These are phyloP conservation scores for Peromyscus leucopus DNA, from an alignment of 2,113 vertebrate genomes.

Conservation along the genomic window DNA sequence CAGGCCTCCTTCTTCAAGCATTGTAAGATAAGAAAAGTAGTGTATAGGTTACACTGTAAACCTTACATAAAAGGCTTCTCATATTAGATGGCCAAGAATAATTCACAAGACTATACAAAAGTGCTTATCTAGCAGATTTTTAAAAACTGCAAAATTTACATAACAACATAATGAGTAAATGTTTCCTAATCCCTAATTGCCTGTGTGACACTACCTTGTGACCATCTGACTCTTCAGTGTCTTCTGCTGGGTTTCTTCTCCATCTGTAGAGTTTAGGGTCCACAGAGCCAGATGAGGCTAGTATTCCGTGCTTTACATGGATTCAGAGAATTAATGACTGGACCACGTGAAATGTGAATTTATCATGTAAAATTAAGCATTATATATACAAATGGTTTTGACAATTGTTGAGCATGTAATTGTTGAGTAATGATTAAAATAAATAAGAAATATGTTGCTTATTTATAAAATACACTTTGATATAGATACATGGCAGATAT, in stretches of 20 bases:
- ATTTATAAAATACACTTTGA: constrained; percentile 36
- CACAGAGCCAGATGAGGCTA: not conserved
- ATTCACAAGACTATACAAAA: constrained; percentile 41
- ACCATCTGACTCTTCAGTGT: constrained; percentile 33
- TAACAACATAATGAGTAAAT: constrained; percentile 54
- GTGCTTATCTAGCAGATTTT: constrained; percentile 43
- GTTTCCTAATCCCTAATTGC: constrained; percentile 40
- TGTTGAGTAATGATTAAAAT: constrained; percentile 36
- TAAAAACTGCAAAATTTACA: constrained; percentile 55
- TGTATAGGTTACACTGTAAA: not conserved
- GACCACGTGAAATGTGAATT: constrained; percentile 42
- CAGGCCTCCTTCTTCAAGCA: not conserved
- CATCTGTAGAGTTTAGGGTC: not conserved
- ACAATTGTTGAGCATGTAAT: not conserved
- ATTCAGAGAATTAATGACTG: constrained; percentile 7
- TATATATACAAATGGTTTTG: constrained; percentile 5
- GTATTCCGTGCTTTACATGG: not conserved
- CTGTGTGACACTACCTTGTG: not conserved
- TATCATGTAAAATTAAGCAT: constrained; percentile 43
- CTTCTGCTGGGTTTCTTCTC: constrained; percentile 44
- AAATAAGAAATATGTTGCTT: constrained; percentile 18
- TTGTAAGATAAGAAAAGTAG: not conserved
- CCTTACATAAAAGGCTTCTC: constrained; percentile 40
- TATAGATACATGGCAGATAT: not conserved
- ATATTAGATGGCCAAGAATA: constrained; percentile 52